Conservation (phyloP, 1,140 invertebrate genomes). For the Orius laevigatus region DNA sequence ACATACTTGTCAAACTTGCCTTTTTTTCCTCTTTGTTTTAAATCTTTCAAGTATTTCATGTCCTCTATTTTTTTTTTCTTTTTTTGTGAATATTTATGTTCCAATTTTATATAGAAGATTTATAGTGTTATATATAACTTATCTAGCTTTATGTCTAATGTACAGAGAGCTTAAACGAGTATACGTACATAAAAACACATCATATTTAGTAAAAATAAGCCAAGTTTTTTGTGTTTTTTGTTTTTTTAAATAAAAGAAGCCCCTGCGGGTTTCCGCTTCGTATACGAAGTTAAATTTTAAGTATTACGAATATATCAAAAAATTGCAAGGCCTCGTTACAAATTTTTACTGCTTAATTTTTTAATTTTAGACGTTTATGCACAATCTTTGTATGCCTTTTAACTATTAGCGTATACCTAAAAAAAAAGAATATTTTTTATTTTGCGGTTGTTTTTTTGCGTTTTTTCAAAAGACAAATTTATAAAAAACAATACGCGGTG, state of each 20-base stretch:
- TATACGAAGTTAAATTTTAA: slow-evolving; percentile 18
- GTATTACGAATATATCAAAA: slow-evolving; percentile 14
- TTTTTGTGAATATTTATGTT: slow-evolving; percentile 16
- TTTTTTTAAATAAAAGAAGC: slow-evolving; percentile 5
- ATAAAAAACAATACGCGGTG: slow-evolving; percentile 15
- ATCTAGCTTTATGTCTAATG: slow-evolving; percentile 18
- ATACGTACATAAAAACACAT: slow-evolving; percentile 20
- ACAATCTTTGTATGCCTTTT: slow-evolving; percentile 19
- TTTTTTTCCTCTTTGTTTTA: too few relatives aligned
- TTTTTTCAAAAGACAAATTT: too few relatives aligned
- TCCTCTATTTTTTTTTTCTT: slow-evolving; percentile 7
- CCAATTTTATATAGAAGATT: slow-evolving; percentile 12
- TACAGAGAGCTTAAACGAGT: slow-evolving; percentile 18
- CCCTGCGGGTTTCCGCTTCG: slow-evolving; percentile 11
- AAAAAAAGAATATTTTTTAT: too few relatives aligned
- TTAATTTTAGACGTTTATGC: slow-evolving; percentile 17
- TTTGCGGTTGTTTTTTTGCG: too few relatives aligned
- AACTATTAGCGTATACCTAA: slow-evolving; percentile 6
- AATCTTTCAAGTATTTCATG: neutral
- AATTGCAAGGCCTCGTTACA: slow-evolving; percentile 15
- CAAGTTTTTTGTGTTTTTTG: slow-evolving; percentile 14
- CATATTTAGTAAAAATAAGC: slow-evolving; percentile 17
- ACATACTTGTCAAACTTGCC: too few relatives aligned
- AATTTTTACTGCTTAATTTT: slow-evolving; percentile 17
- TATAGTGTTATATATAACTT: slow-evolving; percentile 11